Evolutionary conservation across 2,888 invertebrate species (phyloP), one percentile per base, ranked within the genome.

Genomic region (Pediacus dermestoides): DNA sequence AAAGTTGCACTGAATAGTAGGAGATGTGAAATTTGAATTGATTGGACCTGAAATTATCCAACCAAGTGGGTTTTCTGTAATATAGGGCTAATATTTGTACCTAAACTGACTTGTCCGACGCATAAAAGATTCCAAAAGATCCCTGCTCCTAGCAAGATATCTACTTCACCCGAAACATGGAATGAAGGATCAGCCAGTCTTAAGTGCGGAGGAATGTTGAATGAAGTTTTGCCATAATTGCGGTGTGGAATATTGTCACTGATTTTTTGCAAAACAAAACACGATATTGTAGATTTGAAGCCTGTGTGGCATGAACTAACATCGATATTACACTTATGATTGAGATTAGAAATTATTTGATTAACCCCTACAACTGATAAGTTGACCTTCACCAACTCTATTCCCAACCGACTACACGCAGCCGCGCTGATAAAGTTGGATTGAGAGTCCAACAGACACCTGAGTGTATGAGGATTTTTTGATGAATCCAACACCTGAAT

Each of bases 131-230:
- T 26, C 33, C 30, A 40, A 16, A 40, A 37, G 6, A 21, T 40
- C 9, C 26, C 33, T 9, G 33, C 44, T n/a, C 37, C 40, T 15
- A 44, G 30, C 3, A 40, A 34, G n/a, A 44, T 4, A 14, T 44
- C 34, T 23, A 40, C 16, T n/a, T 26, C 15, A n/a, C n/a, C n/a
- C n/a, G n/a, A n/a, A n/a, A n/a, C n/a, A n/a, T n/a, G n/a, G n/a
- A n/a, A n/a, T n/a, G n/a, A n/a, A n/a, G n/a, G n/a, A n/a, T n/a
- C n/a, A n/a, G n/a, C n/a, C n/a, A n/a, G n/a, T n/a, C n/a, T n/a
- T n/a, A n/a, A n/a, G n/a, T n/a, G n/a, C 14, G n/a, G 10, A 16
- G 39, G 14, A 25, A 30, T 7, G 10, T 35, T 21, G 23, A 39
- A 43, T n/a, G n/a, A n/a, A n/a, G n/a, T n/a, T n/a, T n/a, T n/a